Evolutionary conservation across 2,797 vertebrate genomes (phyloP), one percentile per base, ranked within the genome.

Genomic region (Adrianichthys oophorus): DNA sequence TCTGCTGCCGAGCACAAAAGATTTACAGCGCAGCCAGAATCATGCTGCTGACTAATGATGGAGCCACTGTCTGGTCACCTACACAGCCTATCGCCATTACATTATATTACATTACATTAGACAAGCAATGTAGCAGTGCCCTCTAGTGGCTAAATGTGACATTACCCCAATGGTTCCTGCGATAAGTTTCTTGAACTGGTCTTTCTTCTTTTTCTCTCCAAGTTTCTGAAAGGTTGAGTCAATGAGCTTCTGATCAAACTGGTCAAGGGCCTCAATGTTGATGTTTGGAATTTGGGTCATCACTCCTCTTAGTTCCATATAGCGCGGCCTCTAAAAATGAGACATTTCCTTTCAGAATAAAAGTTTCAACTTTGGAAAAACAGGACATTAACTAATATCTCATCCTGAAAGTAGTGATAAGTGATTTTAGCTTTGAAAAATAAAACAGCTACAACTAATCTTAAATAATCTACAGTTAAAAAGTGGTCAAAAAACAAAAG

Each of bases 241-340:
- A 29, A 97, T 69, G 8, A 97, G 91, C 70, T 92, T 93, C 69
- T 92, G 91, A 74, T 99, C 97, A 66, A 94, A 99, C 82, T 94
- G 94, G 60, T 96, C 93, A 77, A 99, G 84, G 32, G 93, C 90
- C 1, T 98, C 94, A 43, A 80, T 60, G 50, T 87, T 93, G 76
- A 99, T 94, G 68, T 95, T 93, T 45, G 97, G 97, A 69, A 99
- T 89, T 81, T 98, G 95, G 51, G 90, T 91, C 96, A 99, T 98
- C 60, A 98, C 91, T 2, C 82, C 48, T 72, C 91, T 93, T 62
- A 99, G 92, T 82, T 98, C 97, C 1, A 70, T 0, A 12, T 95
- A 98, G 60, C 93, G 94, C 61, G 95, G 95, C 8, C 96, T 94
- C 96, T 98, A 85, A 65, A 10, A 48, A 26, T 57, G 24, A 64